Conservation (phyloP, 2,113 vertebrate species). For the Heptranchias perlo region DNA sequence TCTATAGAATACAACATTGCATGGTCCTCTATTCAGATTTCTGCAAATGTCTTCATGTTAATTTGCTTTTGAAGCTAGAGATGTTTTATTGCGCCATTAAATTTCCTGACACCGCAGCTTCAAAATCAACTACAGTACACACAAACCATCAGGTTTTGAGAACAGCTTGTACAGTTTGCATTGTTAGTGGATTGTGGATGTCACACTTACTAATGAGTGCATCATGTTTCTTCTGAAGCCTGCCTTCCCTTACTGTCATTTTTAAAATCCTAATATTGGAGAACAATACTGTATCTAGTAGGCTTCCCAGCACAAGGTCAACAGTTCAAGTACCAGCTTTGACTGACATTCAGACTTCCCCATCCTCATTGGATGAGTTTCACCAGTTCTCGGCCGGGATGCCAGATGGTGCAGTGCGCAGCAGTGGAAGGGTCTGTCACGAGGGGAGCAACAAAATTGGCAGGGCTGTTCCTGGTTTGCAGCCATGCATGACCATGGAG, state of each 20-base stretch:
- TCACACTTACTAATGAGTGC: background rate
- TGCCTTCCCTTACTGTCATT: background rate
- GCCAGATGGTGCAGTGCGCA: background rate
- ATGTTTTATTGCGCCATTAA: background rate
- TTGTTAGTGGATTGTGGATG: background rate
- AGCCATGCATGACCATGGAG: background rate
- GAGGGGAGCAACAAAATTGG: constrained; percentile 9
- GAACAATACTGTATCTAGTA: background rate
- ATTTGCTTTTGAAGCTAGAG: background rate
- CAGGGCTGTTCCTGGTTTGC: background rate
- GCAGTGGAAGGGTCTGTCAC: constrained; percentile 10
- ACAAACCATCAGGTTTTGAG: background rate
- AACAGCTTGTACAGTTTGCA: background rate
- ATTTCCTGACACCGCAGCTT: background rate
- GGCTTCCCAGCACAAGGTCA: background rate
- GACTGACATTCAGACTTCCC: background rate
- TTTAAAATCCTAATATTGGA: background rate
- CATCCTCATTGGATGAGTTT: background rate
- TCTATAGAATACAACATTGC: background rate
- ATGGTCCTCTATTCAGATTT: background rate
- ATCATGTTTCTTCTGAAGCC: background rate
- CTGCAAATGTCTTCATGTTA: background rate
- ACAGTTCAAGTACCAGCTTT: background rate
- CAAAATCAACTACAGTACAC: background rate
- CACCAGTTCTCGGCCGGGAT: background rate